Percentiles rank a stretch among this genome's conserved stretches.
These are phyloP conservation scores for Arctocebus calabarensis DNA, from an alignment of 2,797 vertebrate species.

Conservation along the genomic window DNA sequence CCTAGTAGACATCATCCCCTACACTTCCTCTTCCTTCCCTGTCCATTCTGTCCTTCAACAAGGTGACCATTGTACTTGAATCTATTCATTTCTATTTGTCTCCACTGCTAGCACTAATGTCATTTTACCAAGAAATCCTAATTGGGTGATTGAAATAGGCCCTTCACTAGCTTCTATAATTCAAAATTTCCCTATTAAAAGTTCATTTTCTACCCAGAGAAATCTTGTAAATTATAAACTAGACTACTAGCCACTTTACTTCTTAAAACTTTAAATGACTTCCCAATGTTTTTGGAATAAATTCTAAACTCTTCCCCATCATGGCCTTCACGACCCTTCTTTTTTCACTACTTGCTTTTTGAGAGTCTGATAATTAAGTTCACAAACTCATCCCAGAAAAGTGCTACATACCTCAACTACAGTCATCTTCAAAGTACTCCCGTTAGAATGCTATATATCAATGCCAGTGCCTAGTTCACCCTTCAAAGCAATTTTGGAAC, in stretches of 20 bases:
- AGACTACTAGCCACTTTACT: not conserved
- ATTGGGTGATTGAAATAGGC: not conserved
- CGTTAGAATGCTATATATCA: too few species aligned
- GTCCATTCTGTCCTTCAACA: not conserved
- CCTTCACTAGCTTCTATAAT: slow-evolving; percentile 30
- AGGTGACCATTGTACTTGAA: not conserved
- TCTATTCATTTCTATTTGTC: not conserved
- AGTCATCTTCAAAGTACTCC: too few species aligned
- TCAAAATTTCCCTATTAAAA: not conserved
- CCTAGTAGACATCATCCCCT: not conserved
- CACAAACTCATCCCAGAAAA: too few species aligned
- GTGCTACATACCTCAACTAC: too few species aligned
- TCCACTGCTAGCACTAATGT: not conserved
- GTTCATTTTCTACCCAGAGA: slow-evolving; percentile 28
- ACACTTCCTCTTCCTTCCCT: not conserved
- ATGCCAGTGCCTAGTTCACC: too few species aligned
- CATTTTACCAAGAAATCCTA: not conserved
- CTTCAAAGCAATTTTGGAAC: too few species aligned
- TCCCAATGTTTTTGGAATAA: not conserved
- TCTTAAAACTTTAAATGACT: not conserved
- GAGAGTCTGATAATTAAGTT: too few species aligned
- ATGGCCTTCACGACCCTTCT: not conserved
- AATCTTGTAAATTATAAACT: slow-evolving; percentile 37
- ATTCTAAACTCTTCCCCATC: not conserved
- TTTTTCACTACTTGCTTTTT: not conserved